Evolutionary conservation across 2,113 vertebrate genomes (phyloP), one percentile per base, ranked within the genome.

Genomic region (Dasyurus viverrinus): DNA sequence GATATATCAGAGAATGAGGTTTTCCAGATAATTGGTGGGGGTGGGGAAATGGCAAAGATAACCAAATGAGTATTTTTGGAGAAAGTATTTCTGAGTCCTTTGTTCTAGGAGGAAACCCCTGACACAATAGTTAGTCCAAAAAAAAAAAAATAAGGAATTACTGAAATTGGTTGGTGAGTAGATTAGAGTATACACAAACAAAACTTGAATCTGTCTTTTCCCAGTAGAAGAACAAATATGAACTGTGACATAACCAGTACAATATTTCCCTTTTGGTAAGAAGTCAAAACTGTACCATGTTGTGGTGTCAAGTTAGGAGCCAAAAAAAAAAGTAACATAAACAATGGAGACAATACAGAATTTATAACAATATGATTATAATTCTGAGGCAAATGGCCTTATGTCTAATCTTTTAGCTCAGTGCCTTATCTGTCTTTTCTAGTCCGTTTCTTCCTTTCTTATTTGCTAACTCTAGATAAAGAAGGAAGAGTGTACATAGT

Each of bases 181-280:
- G 14, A 36, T 68, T 68, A n/a, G 30, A 30, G n/a, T 76, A 19
- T 16, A n/a, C 36, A 76, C n/a, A n/a, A 76, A n/a, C 60, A 76
- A n/a, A 76, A 76, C 16, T 76, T n/a, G 14, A 14, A 16, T 52
- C 16, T 89, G 12, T 42, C 30, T 96, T 92, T 93, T 93, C n/a
- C 22, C 48, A 76, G 50, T 52, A 91, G 57, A 89, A 94, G 76
- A 94, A 94, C 12, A 92, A 91, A 16, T 48, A 47, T 50, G 9
- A 50, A 30, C 14, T 55, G 8, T 46, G 48, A 93, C 90, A 96
- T 50, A n/a, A 68, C 53, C 84, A 19, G 0, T 24, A 42, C 25
- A 92, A 54, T 91, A 94, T 52, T 90, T 8, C 14, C 54, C 22
- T 5, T 89, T 7, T 92, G 46, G 36, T 93, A 48, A 96, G 42